Conservation (phyloP, 2,888 invertebrate species). For the Cosmia pyralina region DNA sequence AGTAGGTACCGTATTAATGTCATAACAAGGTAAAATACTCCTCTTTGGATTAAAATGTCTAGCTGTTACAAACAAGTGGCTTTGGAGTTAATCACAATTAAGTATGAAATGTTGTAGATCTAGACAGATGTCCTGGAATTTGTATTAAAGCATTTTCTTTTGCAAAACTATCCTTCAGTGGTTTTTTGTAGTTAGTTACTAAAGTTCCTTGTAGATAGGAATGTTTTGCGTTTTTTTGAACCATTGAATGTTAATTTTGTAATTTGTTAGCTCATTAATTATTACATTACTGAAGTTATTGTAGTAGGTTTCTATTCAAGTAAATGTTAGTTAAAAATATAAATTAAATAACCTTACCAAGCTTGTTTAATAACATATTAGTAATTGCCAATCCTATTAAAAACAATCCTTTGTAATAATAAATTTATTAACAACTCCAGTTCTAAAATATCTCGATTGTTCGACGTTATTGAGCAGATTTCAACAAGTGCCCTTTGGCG, state of each 20-base stretch:
- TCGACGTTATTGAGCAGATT: slow-evolving; percentile 28
- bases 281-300: neutral
- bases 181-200: neutral
- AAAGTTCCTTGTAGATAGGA: neutral
- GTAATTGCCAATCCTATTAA: neutral
- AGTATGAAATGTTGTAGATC: slow-evolving; percentile 3
- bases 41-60: slow-evolving; percentile 26
- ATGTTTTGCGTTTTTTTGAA: neutral
- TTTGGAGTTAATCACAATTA: slow-evolving; percentile 2
- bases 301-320: too few species aligned
- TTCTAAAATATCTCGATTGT: slow-evolving; percentile 11
- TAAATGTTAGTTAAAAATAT: too few species aligned
- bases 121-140: neutral
- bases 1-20: slow-evolving; percentile 19
- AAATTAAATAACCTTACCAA: too few species aligned
- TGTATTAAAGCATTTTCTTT: neutral
- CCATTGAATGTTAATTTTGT: neutral
- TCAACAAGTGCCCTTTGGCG: slow-evolving; percentile 39
- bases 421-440: neutral
- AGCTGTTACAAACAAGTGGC: neutral
- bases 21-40: slow-evolving; percentile 18
- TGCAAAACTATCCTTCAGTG: neutral
- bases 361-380: neutral
- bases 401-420: slow-evolving; percentile 5
- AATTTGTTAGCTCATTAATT: neutral